Percentiles rank a stretch among this genome's conserved stretches.
Conservation (phyloP, 2,888 invertebrate genomes). For the Silvanus unidentatus region DNA sequence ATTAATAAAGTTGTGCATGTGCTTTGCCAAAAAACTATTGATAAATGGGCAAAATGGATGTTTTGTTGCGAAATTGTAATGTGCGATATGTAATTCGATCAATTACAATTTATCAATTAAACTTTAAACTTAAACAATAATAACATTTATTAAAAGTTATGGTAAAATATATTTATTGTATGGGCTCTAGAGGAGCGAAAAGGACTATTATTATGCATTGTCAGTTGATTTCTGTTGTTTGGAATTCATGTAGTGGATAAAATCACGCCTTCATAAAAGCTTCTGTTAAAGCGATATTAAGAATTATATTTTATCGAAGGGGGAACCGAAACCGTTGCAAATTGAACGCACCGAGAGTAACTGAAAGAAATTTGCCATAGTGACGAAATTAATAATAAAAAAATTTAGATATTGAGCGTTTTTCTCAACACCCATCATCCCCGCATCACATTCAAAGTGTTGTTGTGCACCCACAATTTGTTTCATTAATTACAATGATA, state of each 20-base stretch:
- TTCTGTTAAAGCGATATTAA: conserved; percentile 28
- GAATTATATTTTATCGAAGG: conserved; percentile 26
- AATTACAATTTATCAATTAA: conserved; percentile 1
- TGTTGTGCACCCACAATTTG: conserved; percentile 16
- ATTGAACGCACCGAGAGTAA: neutral
- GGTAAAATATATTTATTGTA: too few species aligned
- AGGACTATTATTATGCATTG: conserved; percentile 18
- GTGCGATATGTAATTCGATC: conserved; percentile 1
- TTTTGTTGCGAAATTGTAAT: too few species aligned
- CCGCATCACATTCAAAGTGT: too few species aligned
- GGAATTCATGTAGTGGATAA: conserved; percentile 35
- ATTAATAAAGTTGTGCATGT: too few species aligned
- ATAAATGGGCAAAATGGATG: too few species aligned
- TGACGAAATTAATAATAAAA: too few species aligned
- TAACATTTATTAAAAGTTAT: too few species aligned
- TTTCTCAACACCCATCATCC: too few species aligned
- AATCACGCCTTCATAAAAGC: conserved; percentile 32
- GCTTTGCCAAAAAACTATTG: too few species aligned
- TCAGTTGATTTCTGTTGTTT: conserved; percentile 31
- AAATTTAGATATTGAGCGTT: too few species aligned
- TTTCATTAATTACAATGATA: conserved; percentile 26
- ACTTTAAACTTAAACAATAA: conserved; percentile 1
- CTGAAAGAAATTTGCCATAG: neutral
- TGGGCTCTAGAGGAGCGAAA: neutral
- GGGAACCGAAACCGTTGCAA: conserved; percentile 17